Conservation (phyloP, 2,113 vertebrate species). For the Cebidichthys violaceus region DNA sequence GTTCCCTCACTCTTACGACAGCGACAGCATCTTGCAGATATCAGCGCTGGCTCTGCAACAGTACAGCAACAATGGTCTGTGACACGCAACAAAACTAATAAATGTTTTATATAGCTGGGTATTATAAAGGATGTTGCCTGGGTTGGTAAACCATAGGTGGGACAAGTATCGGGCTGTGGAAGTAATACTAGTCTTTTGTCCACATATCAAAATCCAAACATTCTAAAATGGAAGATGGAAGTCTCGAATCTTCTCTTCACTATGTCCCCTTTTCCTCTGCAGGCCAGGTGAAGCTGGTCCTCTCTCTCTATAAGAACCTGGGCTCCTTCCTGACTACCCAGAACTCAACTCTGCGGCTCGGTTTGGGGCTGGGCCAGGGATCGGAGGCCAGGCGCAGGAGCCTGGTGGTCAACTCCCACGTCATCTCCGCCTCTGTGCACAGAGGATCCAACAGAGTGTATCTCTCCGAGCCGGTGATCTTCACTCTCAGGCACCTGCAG, state of each 20-base stretch:
- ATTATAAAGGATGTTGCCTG: not conserved
- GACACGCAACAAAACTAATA: not conserved
- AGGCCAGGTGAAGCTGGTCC: conserved; percentile 91
- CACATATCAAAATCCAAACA: not conserved
- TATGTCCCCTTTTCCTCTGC: not conserved
- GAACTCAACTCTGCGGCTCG: conserved; percentile 89
- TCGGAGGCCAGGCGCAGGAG: conserved; percentile 76
- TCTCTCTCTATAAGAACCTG: conserved; percentile 92
- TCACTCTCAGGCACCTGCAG: conserved; percentile 92
- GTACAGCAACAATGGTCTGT: conserved; percentile 94
- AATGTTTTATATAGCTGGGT: conserved; percentile 1
- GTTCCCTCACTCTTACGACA: conserved; percentile 92
- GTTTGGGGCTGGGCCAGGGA: conserved; percentile 75
- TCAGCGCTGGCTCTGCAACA: conserved; percentile 92
- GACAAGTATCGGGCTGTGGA: not conserved
- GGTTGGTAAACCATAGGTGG: not conserved
- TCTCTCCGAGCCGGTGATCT: conserved; percentile 92
- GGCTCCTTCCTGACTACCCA: conserved; percentile 92
- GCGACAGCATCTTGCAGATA: conserved; percentile 92
- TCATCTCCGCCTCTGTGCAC: conserved; percentile 95
- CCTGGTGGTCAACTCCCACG: conserved; percentile 92
- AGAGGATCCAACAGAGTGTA: conserved; percentile 92
- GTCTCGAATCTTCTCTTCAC: not conserved
- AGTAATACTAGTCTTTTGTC: not conserved
- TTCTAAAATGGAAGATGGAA: not conserved